Evolutionary conservation across 1,140 invertebrate genomes (phyloP).

Genomic region (Anastatus disparis): DNA sequence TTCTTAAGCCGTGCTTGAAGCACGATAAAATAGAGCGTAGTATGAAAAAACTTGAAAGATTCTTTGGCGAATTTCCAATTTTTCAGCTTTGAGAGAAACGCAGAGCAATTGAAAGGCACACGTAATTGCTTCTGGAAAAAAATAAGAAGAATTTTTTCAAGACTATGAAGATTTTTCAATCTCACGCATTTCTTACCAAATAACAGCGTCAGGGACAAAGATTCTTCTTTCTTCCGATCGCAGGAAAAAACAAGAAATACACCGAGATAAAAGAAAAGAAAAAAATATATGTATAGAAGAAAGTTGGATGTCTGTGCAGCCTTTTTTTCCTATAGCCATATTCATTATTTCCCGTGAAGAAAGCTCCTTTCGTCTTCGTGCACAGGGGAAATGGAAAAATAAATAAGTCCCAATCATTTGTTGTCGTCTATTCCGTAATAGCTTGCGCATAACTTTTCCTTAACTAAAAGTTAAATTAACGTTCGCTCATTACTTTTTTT

Average conservation of each 20-base stretch:
- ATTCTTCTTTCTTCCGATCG: no score
- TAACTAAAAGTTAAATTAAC: no score
- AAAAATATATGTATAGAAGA: no score
- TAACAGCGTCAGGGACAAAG: no score
- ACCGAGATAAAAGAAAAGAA: background rate
- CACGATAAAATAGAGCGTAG: background rate
- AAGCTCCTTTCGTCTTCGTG: background rate
- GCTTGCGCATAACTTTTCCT: no score
- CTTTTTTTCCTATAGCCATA: background rate
- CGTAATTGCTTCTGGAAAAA: background rate
- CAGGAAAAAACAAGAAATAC: no score
- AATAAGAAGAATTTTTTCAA: no score
- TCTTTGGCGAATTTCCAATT: background rate
- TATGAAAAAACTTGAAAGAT: no score
- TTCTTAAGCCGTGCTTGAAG: background rate
- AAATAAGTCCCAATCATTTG: no score
- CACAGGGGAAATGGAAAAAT: background rate
- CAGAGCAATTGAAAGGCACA: no score
- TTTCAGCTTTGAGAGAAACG: background rate
- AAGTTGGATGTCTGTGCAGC: background rate
- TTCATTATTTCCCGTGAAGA: constrained; percentile 17
- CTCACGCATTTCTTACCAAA: no score
- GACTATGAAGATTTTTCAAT: background rate
- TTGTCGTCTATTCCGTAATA: no score
- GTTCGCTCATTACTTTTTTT: background rate